Evolutionary conservation across 2,888 invertebrate genomes (phyloP), one percentile per base, ranked within the genome.

Genomic region (Latrodectus hesperus): DNA sequence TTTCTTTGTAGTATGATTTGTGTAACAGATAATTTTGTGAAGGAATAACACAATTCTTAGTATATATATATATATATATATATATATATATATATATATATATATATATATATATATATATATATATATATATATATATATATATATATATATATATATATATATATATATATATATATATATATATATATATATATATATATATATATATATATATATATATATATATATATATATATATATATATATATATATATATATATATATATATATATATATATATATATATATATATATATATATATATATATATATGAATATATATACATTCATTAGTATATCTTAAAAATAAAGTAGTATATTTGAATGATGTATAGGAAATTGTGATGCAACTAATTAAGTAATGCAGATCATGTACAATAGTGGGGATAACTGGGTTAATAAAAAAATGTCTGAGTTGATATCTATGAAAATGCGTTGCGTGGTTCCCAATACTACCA

Each of bases 261-360:
- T 65, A 65, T 65, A 65, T 65, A 65, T 65, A 16, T 65, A 65
- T 65, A 16, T 65, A 65, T 65, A 16, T 65, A 65, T 65, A 16
- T 65, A 5, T 65, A 16, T 65, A 65, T 65, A 65, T 65, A 65
- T 16, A 65, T 65, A 65, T 16, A 65, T 65, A 65, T 22, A 16
- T 14, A 60, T 60, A 60, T 14, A 11, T 60, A 11, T 60, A 14
- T 16, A 60, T 16, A 60, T 11, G 1, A 1, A 22, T 22, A 22
- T 22, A 22, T 22, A 22, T 22, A 22, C 1, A 22, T 22, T 1
- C 1, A 22, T 22, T n/a, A n/a, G n/a, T n/a, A n/a, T n/a, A n/a
- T n/a, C n/a, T n/a, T n/a, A n/a, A n/a, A n/a, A n/a, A n/a, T n/a
- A n/a, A 22, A 22, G 22, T 22, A 22, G 22, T 22, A 22, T 22